These are phyloP conservation scores for Actinemys pallida DNA, from an alignment of 2,113 vertebrate genomes.

Conservation along the genomic window DNA sequence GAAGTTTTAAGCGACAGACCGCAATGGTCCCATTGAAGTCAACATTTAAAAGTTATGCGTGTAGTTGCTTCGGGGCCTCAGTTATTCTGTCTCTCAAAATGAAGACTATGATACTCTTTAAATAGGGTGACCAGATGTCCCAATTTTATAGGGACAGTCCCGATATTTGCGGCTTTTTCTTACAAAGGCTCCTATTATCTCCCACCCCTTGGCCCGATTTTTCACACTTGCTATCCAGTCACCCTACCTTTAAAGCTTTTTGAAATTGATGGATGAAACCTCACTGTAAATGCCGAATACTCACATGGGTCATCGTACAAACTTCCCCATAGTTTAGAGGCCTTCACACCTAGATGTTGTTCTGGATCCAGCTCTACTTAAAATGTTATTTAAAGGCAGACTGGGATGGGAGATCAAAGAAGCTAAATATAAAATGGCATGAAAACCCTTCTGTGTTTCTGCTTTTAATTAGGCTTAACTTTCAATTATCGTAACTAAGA, in stretches of 20 bases:
- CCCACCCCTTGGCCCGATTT: no score
- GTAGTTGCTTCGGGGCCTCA: neutral
- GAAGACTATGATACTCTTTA: accelerated
- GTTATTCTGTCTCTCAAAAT: accelerated
- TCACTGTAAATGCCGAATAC: neutral
- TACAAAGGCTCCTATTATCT: no score
- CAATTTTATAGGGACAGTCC: no score
- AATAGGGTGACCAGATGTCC: no score
- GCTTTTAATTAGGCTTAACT: neutral
- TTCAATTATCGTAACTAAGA: accelerated
- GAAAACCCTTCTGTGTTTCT: neutral
- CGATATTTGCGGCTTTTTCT: no score
- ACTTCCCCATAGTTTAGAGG: accelerated
- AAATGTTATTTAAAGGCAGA: neutral
- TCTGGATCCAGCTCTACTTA: neutral
- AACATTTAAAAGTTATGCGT: neutral
- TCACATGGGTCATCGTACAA: accelerated
- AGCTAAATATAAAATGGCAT: accelerated
- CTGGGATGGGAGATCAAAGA: accelerated
- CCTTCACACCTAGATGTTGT: accelerated
- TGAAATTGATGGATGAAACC: neutral
- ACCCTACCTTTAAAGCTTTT: accelerated
- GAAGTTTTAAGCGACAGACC: neutral
- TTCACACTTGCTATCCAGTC: no score
- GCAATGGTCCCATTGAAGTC: neutral